phyloP scores from a whole-genome alignment of 2,797 vertebrate species.

The Lagorchestes hirsutus region DNA sequence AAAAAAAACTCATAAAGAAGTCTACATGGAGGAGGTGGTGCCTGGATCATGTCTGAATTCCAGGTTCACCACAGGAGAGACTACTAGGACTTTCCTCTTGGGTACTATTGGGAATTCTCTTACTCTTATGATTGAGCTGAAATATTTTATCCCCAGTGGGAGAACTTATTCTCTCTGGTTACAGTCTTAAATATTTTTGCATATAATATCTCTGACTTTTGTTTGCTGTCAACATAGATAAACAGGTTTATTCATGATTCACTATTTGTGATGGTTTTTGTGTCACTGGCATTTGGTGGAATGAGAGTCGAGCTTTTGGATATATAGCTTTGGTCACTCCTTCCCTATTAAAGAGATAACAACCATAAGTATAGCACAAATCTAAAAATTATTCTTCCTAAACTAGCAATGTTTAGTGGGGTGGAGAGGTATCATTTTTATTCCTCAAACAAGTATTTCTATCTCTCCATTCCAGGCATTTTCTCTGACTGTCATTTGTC shows the following conservation, averaged over 20 bases:
- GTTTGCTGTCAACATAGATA: background rate
- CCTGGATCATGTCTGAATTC: background rate
- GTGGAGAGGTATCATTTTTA: background rate
- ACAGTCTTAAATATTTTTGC: background rate
- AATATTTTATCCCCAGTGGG: background rate
- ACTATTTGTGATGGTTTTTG: background rate
- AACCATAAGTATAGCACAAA: background rate
- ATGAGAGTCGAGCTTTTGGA: background rate
- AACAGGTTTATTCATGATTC: background rate
- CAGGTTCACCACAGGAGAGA: background rate
- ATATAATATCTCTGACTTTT: background rate
- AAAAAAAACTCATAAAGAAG: background rate
- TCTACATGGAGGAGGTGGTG: background rate
- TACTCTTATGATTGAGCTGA: background rate
- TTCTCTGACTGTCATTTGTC: background rate
- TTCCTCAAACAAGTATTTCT: background rate
- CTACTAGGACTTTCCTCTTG: background rate
- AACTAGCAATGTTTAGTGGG: background rate
- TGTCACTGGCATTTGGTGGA: background rate
- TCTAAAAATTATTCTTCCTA: background rate
- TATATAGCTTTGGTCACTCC: background rate
- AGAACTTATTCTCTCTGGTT: background rate
- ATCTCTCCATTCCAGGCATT: background rate
- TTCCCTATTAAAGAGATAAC: background rate
- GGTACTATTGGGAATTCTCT: background rate